These are phyloP conservation scores for Meteorus cinctellus DNA, from an alignment of 2,888 invertebrate genomes.

Conservation along the genomic window DNA sequence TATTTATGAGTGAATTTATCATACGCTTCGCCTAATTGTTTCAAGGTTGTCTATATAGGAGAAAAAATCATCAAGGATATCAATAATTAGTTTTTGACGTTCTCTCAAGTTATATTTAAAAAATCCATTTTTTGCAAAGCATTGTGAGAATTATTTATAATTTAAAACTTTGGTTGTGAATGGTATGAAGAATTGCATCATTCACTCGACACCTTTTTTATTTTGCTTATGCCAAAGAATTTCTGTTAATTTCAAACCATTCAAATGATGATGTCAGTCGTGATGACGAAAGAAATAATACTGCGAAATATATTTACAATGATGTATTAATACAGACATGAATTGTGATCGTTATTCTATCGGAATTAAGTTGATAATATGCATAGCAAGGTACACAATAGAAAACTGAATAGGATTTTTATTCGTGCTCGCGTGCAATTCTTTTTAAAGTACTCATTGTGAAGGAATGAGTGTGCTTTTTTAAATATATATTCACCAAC, in stretches of 20 bases:
- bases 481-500: background rate
- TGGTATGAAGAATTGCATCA: slow-evolving; percentile 26
- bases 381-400: background rate
- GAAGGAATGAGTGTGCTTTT: background rate
- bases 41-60: background rate
- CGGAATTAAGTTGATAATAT: background rate
- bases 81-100: background rate
- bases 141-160: background rate
- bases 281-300: background rate
- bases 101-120: background rate
- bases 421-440: background rate
- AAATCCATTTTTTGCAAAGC: background rate
- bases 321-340: no score
- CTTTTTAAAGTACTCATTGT: background rate
- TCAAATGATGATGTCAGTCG: background rate
- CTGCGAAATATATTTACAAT: background rate
- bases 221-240: background rate
- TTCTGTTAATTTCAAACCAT: background rate
- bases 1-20: background rate
- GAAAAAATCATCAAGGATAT: background rate
- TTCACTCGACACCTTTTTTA: background rate
- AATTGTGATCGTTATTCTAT: background rate
- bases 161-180: background rate
- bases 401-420: background rate
- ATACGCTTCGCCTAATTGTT: background rate